Conservation (phyloP, 2,888 invertebrate species). For the Latrodectus elegans region DNA sequence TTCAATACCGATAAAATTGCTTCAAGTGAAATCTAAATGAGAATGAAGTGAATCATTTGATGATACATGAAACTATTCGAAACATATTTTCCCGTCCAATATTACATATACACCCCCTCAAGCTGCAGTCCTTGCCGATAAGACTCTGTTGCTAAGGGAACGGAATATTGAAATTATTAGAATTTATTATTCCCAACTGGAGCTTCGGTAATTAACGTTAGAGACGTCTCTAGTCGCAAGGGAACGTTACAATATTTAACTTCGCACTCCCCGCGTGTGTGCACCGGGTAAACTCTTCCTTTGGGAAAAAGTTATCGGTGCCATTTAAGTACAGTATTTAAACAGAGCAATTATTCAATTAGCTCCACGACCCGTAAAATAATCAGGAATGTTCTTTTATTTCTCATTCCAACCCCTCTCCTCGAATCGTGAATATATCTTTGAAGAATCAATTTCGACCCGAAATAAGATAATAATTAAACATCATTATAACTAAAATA, state of each 20-base stretch:
- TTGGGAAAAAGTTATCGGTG: conserved; percentile 45
- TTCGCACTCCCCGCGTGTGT: conserved; percentile 55
- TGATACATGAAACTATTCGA: neutral
- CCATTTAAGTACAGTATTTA: conserved; percentile 61
- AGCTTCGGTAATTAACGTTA: conserved; percentile 68
- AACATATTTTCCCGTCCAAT: conserved; percentile 22
- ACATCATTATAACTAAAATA: no score
- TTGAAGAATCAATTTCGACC: no score
- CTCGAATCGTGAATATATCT: neutral
- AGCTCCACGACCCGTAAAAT: conserved; percentile 49
- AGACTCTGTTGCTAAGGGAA: conserved; percentile 61
- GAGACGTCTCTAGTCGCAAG: conserved; percentile 59
- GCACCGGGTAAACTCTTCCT: conserved; percentile 36
- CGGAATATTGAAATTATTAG: conserved; percentile 69
- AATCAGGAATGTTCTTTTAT: conserved; percentile 39
- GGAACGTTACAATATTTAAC: conserved; percentile 68
- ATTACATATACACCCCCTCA: conserved; percentile 54
- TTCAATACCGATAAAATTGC: no score
- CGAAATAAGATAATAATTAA: no score
- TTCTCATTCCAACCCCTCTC: neutral
- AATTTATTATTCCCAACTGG: conserved; percentile 69
- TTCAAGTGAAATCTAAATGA: no score
- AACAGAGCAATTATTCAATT: conserved; percentile 63
- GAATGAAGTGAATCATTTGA: neutral
- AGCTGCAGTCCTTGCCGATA: conserved; percentile 34